A percentile compares a stretch with the other conserved stretches of the same genome.
Conservation (phyloP, 2,113 vertebrate genomes). For the Riparia riparia region DNA sequence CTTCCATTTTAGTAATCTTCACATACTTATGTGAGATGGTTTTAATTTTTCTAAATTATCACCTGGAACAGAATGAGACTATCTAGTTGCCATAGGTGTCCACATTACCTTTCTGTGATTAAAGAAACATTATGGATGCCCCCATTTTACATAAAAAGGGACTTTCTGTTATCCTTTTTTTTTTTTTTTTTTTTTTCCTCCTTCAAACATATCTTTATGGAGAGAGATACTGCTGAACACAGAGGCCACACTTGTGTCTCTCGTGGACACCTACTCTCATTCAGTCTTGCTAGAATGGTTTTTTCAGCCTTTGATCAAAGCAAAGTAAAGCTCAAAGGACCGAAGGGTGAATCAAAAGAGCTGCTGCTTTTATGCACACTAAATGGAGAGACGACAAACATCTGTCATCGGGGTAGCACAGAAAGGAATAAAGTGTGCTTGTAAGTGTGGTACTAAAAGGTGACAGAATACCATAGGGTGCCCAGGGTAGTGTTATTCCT, state of each 20-base stretch:
- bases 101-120: background rate
- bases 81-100: background rate
- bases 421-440: background rate
- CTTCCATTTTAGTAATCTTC: constrained; percentile 7
- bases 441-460: background rate
- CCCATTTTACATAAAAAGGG: background rate
- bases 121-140: background rate
- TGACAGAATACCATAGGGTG: background rate
- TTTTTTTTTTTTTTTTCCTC: background rate
- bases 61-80: background rate
- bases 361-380: background rate
- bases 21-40: background rate
- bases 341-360: background rate
- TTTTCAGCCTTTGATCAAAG: background rate
- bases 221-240: background rate
- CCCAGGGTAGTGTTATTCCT: background rate
- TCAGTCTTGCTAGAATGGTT: background rate
- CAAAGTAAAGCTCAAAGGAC: background rate
- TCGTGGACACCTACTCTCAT: background rate
- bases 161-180: background rate
- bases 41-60: constrained; percentile 26
- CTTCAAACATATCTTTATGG: background rate
- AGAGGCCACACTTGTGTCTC: background rate
- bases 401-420: background rate
- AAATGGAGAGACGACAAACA: background rate